Evolutionary conservation across 2,797 vertebrate genomes (phyloP).

Genomic region (Scolopax bukidnonensis): DNA sequence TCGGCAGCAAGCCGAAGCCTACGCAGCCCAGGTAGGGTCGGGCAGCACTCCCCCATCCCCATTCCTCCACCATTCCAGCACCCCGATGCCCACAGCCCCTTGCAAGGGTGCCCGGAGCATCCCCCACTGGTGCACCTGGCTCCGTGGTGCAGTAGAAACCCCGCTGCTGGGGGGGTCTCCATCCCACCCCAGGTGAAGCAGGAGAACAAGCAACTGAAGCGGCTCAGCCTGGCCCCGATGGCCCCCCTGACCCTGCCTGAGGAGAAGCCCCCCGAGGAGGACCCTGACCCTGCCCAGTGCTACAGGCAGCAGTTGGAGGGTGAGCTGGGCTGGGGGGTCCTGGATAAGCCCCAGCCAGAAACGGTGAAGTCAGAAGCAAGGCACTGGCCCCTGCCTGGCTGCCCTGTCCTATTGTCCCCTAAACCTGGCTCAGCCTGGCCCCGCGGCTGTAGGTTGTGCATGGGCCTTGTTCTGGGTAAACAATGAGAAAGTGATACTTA

Average conservation of each 20-base stretch:
- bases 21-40: conserved; percentile 74
- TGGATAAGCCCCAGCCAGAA: background rate
- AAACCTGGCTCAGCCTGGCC: no score
- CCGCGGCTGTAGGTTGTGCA: accelerated
- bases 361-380: background rate
- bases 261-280: conserved; percentile 23
- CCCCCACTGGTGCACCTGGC: accelerated
- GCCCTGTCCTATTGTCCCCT: background rate
- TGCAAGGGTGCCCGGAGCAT: accelerated
- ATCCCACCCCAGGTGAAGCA: conserved; percentile 73
- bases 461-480: background rate
- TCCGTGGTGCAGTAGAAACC: accelerated
- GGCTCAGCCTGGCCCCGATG: conserved; percentile 71
- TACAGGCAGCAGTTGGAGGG: conserved; percentile 80
- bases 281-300: background rate
- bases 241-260: conserved; percentile 72
- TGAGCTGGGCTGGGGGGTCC: background rate
- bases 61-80: background rate
- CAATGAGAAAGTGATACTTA: accelerated
- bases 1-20: conserved; percentile 77
- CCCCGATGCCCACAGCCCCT: accelerated
- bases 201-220: conserved; percentile 80
- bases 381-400: background rate
- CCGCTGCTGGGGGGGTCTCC: background rate
- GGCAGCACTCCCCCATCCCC: accelerated